Evolutionary conservation across 92 coral and sea anemone genomes (phyloP).

Genomic region (Epizoanthus illoricatus): DNA sequence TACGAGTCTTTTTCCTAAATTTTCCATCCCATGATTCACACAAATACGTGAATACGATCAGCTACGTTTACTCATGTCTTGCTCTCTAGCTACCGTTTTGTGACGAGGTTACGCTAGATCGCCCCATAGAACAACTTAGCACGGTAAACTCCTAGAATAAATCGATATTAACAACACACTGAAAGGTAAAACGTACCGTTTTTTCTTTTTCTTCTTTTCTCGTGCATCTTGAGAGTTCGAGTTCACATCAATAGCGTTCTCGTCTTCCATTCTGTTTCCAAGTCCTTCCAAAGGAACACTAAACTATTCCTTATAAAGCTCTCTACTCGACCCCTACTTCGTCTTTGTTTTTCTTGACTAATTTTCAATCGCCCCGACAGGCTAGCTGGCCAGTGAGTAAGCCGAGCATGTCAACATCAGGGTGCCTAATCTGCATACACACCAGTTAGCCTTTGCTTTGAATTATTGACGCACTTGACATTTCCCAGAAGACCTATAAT

Average conservation of each 20-base stretch:
- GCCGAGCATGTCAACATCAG: no score
- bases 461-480: conserved; percentile 24
- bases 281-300: background rate
- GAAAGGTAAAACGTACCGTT: conserved; percentile 10
- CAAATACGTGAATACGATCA: no score
- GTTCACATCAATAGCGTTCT: background rate
- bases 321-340: background rate
- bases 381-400: background rate
- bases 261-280: conserved; percentile 10
- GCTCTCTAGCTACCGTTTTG: no score
- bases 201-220: conserved; percentile 32
- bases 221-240: conserved; percentile 4
- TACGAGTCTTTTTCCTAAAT: no score
- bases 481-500: conserved; percentile 5
- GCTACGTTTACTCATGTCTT: no score
- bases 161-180: no score
- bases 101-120: no score
- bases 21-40: no score
- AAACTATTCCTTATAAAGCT: conserved; percentile 18
- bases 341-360: conserved; percentile 11
- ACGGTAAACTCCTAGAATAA: no score
- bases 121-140: no score
- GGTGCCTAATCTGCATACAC: conserved; percentile 5
- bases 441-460: conserved; percentile 7
- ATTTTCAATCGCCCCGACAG: background rate